Percentiles rank a stretch among this genome's conserved stretches.
Evolutionary conservation across 1,140 invertebrate species (phyloP).

Genomic region (Anastatus disparis): DNA sequence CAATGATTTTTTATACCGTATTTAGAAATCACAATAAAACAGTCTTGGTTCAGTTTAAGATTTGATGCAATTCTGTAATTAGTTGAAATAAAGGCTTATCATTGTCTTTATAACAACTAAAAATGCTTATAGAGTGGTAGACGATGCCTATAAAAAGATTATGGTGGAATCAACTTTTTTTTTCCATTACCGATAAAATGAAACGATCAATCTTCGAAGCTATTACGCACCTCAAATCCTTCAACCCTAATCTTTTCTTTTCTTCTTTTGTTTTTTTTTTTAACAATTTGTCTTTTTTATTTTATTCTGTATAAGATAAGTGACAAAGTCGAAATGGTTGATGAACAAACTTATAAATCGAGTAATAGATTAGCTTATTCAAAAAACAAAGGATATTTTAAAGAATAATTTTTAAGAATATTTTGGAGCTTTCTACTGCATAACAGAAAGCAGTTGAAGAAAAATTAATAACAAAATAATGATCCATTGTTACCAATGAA

Average conservation of each 20-base stretch:
- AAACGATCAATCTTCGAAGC: conserved; percentile 18
- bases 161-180: not conserved
- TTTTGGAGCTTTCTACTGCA: not conserved
- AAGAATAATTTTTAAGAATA: conserved; percentile 17
- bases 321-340: conserved; percentile 18
- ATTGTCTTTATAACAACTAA: not conserved
- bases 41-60: no score
- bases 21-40: no score
- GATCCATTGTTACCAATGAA: no score
- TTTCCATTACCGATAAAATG: conserved; percentile 18
- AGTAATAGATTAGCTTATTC: not conserved
- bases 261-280: not conserved
- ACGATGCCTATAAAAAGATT: not conserved
- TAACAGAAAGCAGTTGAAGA: not conserved
- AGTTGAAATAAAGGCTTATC: not conserved
- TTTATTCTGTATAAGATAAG: no score
- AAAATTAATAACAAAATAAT: conserved; percentile 35
- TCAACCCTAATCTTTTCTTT: no score
- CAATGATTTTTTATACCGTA: no score
- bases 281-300: no score
- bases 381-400: conserved; percentile 33
- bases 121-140: not conserved
- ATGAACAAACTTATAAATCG: conserved; percentile 20
- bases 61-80: no score
- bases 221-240: conserved; percentile 5